Percentiles rank a stretch among this genome's conserved stretches.
Evolutionary conservation across 2,888 invertebrate species (phyloP).

Genomic region (Serrognathus titanus): DNA sequence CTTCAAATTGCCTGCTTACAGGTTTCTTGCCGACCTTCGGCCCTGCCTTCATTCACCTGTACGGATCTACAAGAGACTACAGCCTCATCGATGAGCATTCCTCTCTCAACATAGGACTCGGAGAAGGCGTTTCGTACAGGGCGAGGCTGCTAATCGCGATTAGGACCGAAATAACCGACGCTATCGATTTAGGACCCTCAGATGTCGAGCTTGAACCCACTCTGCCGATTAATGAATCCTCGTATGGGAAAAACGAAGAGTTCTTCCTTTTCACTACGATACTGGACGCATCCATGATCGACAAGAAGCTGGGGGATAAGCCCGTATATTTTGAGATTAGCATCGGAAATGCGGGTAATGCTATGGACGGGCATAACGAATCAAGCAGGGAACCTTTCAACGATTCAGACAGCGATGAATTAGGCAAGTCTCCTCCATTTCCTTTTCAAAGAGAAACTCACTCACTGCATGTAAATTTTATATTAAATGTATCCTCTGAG

Average conservation of each 20-base stretch:
- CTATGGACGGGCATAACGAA: slow-evolving; percentile 74
- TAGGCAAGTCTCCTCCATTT: slow-evolving; percentile 41
- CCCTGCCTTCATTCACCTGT: slow-evolving; percentile 81
- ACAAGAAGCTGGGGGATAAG: slow-evolving; percentile 74
- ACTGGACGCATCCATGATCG: slow-evolving; percentile 84
- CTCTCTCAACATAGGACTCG: slow-evolving; percentile 78
- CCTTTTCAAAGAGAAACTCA: neutral
- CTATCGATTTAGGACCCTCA: slow-evolving; percentile 69
- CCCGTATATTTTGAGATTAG: slow-evolving; percentile 82
- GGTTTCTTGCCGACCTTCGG: slow-evolving; percentile 90
- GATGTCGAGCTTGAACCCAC: slow-evolving; percentile 75
- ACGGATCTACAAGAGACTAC: slow-evolving; percentile 85
- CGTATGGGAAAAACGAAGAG: slow-evolving; percentile 77
- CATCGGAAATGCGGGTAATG: slow-evolving; percentile 83
- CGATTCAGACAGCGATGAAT: slow-evolving; percentile 58
- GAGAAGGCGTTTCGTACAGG: slow-evolving; percentile 83
- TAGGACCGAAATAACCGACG: slow-evolving; percentile 81
- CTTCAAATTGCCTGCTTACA: slow-evolving; percentile 43
- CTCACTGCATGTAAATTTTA: too few relatives aligned
- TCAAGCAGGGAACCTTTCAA: slow-evolving; percentile 54
- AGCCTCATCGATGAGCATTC: slow-evolving; percentile 78
- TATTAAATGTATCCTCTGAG: too few relatives aligned
- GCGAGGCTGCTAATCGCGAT: slow-evolving; percentile 80
- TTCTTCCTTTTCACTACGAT: slow-evolving; percentile 79
- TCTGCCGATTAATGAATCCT: slow-evolving; percentile 69